Conservation (phyloP, 2,797 vertebrate species). For the Tenualosa thibaudeaui region DNA sequence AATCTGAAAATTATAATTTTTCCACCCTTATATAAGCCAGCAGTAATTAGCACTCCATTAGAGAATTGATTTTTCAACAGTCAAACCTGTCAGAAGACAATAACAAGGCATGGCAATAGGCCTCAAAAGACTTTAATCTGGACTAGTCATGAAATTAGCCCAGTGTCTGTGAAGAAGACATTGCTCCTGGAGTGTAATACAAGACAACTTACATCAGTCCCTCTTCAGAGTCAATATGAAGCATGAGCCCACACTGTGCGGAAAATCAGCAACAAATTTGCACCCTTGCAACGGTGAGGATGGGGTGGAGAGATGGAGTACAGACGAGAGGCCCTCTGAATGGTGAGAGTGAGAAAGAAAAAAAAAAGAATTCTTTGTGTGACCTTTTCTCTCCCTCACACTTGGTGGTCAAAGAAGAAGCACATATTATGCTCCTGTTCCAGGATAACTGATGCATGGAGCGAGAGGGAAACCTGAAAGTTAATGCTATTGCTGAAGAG, state of each 20-base stretch:
- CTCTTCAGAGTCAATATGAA: conserved; percentile 71
- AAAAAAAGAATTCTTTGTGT: conserved; percentile 25
- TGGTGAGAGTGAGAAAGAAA: conserved; percentile 47
- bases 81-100: too few species aligned
- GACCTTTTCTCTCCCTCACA: conserved; percentile 15
- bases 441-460: background rate
- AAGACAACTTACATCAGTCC: conserved; percentile 59
- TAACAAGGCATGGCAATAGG: too few species aligned
- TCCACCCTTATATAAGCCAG: background rate
- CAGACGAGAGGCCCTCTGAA: conserved; percentile 34
- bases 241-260: conserved; percentile 74
- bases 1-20: background rate
- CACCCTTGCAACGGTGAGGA: conserved; percentile 60
- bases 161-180: conserved; percentile 38
- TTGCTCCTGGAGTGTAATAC: conserved; percentile 46
- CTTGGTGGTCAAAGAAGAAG: conserved; percentile 7
- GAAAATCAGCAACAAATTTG: conserved; percentile 78
- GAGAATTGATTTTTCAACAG: too few species aligned
- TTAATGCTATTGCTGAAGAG: background rate
- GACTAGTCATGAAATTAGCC: background rate
- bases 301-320: conserved; percentile 44
- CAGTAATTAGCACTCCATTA: background rate
- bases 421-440: background rate
- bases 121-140: background rate
- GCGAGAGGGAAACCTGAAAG: background rate